A percentile compares a stretch with the other conserved stretches of the same genome.
Evolutionary conservation across 2,113 vertebrate genomes (phyloP).

Genomic region (Festucalex cinctus): DNA sequence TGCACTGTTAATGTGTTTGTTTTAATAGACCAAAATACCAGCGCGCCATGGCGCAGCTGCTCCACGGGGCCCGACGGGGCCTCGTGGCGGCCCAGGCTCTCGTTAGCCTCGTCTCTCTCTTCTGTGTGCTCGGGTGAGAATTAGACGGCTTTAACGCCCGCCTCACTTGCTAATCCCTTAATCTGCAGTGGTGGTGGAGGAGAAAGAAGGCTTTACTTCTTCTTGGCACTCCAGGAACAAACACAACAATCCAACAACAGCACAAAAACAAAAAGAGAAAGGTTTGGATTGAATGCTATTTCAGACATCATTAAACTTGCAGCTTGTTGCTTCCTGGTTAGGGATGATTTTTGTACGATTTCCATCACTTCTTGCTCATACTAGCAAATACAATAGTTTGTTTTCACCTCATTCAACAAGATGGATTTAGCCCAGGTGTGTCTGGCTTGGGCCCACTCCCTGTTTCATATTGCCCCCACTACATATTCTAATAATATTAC

Average conservation of each 20-base stretch:
- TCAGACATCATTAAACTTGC: not conserved
- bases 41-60: conserved; percentile 61
- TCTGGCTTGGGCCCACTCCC: too few relatives aligned
- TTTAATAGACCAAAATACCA: not conserved
- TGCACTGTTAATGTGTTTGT: not conserved
- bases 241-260: conserved; percentile 15
- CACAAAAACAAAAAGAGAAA: not conserved
- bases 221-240: conserved; percentile 36
- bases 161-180: conserved; percentile 65
- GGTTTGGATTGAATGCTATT: not conserved
- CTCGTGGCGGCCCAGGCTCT: conserved; percentile 50
- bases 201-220: conserved; percentile 59
- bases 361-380: too few relatives aligned
- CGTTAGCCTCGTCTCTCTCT: conserved; percentile 55
- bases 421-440: not conserved
- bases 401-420: not conserved
- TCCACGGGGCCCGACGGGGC: conserved; percentile 39
- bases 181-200: conserved; percentile 46
- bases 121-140: conserved; percentile 66
- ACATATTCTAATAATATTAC: too few relatives aligned
- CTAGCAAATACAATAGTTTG: too few relatives aligned
- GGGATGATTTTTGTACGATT: too few relatives aligned
- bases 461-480: too few relatives aligned
- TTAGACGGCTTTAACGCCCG: conserved; percentile 66
- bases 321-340: not conserved